Evolutionary conservation across 2,888 invertebrate species (phyloP).

Genomic region (Thereva unica): DNA sequence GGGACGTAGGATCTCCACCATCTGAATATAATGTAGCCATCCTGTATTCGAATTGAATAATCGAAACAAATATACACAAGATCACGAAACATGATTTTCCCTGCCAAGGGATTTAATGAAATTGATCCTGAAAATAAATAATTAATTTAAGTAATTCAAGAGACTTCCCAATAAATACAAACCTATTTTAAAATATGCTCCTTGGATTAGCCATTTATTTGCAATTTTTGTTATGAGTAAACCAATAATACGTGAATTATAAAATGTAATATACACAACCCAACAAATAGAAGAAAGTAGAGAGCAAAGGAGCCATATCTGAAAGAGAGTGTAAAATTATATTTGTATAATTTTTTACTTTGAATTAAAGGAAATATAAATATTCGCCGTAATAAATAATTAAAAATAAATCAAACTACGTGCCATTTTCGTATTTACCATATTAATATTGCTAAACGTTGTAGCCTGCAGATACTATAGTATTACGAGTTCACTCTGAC

Average conservation of each 20-base stretch:
- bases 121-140: slow-evolving; percentile 76
- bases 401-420: too few relatives aligned
- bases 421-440: too few relatives aligned
- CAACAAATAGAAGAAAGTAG: slow-evolving; percentile 82
- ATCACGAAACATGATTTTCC: slow-evolving; percentile 98
- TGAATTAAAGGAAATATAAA: background rate
- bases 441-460: too few relatives aligned
- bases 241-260: slow-evolving; percentile 90
- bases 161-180: background rate
- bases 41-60: slow-evolving; percentile 89
- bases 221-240: slow-evolving; percentile 85
- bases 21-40: slow-evolving; percentile 95
- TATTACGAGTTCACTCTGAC: too few relatives aligned
- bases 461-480: too few relatives aligned
- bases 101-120: slow-evolving; percentile 92
- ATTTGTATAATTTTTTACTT: too few relatives aligned
- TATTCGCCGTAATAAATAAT: background rate
- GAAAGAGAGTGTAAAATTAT: slow-evolving; percentile 41
- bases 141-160: background rate
- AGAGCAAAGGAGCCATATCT: slow-evolving; percentile 76
- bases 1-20: slow-evolving; percentile 98
- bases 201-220: slow-evolving; percentile 82
- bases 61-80: slow-evolving; percentile 93
- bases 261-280: slow-evolving; percentile 93
- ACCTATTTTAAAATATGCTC: slow-evolving; percentile 90